Evolutionary conservation across 1,140 invertebrate species (phyloP), one percentile per base, ranked within the genome.

Genomic region (Scaptomyza hsui): DNA sequence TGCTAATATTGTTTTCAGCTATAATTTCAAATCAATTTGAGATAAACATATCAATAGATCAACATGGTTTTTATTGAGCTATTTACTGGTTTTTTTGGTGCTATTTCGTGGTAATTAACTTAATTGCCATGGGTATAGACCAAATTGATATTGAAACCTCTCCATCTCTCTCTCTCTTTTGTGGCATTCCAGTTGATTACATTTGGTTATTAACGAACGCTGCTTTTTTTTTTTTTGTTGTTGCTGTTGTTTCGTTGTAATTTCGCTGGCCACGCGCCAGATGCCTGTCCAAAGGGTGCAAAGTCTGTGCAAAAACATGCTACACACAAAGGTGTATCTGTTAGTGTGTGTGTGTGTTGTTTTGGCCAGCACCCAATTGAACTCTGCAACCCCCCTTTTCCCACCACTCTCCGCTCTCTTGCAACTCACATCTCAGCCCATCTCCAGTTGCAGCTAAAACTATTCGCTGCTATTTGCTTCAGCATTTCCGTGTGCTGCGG

Each of bases 401-500:
- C 16, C 21, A n/a, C n/a, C n/a, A n/a, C n/a, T 12, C 16, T 29
- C 6, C 13, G 29, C 4, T 19, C 7, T 19, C 9, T 2, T 26
- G 19, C 19, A n/a, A 16, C 35, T 29, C 29, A n/a, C 29, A n/a
- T 51, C 10, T 12, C 19, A 29, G 7, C 19, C 44, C 49, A n/a
- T 47, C 12, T 76, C 53, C 65, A 68, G 51, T 37, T 52, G 18
- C 45, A 47, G 48, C 59, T 47, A n/a, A 26, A 47, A 53, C 59
- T 47, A 53, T 47, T 53, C 18, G 60, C 9, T 18, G 51, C 13
- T 29, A n/a, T 59, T 48, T 60, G 26, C 16, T 12, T 29, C n/a
- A 55, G 29, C 51, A 51, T 70, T 72, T 72, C 68, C 52, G 68
- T 59, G 52, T 71, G 39, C 18, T 35, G 35, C 6, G 37, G 29